Conservation (phyloP, 2,888 invertebrate genomes). For the Schrankia costaestrigalis region DNA sequence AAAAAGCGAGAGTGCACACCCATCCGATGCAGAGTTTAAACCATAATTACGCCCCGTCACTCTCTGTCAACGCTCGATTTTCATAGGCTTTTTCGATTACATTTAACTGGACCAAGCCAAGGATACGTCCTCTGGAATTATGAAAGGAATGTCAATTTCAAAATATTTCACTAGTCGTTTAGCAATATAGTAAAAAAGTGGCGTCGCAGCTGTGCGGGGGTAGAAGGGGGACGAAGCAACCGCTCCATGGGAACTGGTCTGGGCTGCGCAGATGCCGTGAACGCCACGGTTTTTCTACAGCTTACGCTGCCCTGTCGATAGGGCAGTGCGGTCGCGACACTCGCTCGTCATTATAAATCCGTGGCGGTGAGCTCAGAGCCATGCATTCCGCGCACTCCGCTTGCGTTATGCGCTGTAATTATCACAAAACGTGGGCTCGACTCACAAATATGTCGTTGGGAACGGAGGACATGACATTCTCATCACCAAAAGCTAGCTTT, state of each 20-base stretch:
- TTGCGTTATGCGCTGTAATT: conserved; percentile 78
- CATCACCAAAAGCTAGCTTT: conserved; percentile 74
- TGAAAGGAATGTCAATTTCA: conserved; percentile 77
- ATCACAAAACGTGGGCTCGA: conserved; percentile 75
- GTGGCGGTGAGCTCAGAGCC: conserved; percentile 75
- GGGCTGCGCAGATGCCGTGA: conserved; percentile 59
- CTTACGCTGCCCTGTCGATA: conserved; percentile 52
- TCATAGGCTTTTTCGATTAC: conserved; percentile 69
- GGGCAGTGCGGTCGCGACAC: conserved; percentile 63
- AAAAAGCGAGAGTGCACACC: conserved; percentile 75
- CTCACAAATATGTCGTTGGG: conserved; percentile 79
- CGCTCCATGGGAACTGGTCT: conserved; percentile 64
- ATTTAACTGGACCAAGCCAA: conserved; percentile 54
- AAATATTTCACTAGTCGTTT: conserved; percentile 75
- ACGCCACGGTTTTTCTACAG: conserved; percentile 61
- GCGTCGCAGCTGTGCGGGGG: conserved; percentile 40
- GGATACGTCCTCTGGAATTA: conserved; percentile 75
- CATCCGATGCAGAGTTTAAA: conserved; percentile 62
- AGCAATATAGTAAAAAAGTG: conserved; percentile 60
- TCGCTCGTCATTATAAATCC: conserved; percentile 75
- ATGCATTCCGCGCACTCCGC: conserved; percentile 67
- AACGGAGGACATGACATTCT: conserved; percentile 79
- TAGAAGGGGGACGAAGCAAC: conserved; percentile 31
- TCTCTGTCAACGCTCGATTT: conserved; percentile 49
- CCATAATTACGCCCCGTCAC: conserved; percentile 68